Percentiles rank a stretch among this genome's conserved stretches.
phyloP scores from a whole-genome alignment of 2,113 vertebrate genomes.

The Rhineura floridana region DNA sequence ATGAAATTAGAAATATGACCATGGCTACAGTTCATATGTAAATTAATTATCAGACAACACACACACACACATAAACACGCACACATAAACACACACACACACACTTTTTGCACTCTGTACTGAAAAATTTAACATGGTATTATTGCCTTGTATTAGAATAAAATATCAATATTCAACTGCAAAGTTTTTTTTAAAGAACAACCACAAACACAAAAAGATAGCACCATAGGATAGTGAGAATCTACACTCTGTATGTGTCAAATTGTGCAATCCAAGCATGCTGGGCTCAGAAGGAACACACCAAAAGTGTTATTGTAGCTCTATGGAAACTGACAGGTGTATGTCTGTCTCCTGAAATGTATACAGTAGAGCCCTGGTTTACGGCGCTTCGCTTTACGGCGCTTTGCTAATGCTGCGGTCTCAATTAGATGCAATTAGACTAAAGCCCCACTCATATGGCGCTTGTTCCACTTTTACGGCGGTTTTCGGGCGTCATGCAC shows the following conservation, averaged over 20 bases:
- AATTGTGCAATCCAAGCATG: constrained; percentile 74
- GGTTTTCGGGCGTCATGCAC: no score
- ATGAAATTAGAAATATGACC: constrained; percentile 63
- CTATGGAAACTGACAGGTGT: neutral
- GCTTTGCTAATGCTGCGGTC: no score
- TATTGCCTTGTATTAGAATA: constrained; percentile 77
- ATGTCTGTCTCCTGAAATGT: no score
- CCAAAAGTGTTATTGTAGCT: constrained; percentile 40
- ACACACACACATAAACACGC: constrained; percentile 71
- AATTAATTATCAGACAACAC: constrained; percentile 62
- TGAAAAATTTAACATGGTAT: constrained; percentile 63
- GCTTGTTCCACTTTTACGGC: no score
- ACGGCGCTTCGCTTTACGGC: no score
- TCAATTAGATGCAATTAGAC: no score
- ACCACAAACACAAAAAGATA: constrained; percentile 70
- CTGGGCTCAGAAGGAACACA: constrained; percentile 51
- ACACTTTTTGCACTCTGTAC: constrained; percentile 69
- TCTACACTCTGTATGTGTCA: constrained; percentile 75
- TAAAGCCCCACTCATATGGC: no score
- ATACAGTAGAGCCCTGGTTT: no score
- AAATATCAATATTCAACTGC: constrained; percentile 69
- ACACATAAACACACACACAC: constrained; percentile 71
- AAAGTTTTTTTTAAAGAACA: constrained; percentile 53
- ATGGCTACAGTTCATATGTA: constrained; percentile 75
- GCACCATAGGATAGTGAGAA: constrained; percentile 84